Conservation (phyloP, 2,113 vertebrate genomes). For the Hucho hucho region DNA sequence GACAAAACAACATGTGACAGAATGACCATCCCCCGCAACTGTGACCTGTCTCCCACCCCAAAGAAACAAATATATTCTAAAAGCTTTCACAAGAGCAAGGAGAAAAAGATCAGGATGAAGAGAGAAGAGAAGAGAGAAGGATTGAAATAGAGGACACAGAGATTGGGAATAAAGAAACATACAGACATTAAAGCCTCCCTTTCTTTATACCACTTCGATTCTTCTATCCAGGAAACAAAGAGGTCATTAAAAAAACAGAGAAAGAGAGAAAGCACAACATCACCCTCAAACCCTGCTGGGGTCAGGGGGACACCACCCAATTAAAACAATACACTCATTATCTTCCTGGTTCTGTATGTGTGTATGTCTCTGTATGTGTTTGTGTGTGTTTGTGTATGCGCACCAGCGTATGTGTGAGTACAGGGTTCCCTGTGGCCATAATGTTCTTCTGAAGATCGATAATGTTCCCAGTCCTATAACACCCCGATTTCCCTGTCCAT, state of each 20-base stretch:
- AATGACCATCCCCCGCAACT: slow-evolving; percentile 65
- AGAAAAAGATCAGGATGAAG: not conserved
- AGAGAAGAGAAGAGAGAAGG: not conserved
- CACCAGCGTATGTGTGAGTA: not conserved
- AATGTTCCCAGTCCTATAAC: slow-evolving; percentile 24
- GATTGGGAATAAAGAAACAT: not conserved
- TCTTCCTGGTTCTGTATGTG: slow-evolving; percentile 1
- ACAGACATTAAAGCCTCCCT: not conserved
- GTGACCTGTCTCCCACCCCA: slow-evolving; percentile 70
- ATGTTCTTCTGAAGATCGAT: slow-evolving; percentile 33
- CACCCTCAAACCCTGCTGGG: slow-evolving; percentile 33
- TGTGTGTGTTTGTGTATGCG: not conserved
- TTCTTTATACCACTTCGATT: slow-evolving; percentile 22
- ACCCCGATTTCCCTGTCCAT: slow-evolving; percentile 14
- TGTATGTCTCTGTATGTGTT: slow-evolving; percentile 1
- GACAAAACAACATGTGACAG: slow-evolving; percentile 70
- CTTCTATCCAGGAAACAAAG: slow-evolving; percentile 60
- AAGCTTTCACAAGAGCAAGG: not conserved
- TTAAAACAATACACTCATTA: slow-evolving; percentile 60
- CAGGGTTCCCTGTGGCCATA: slow-evolving; percentile 26
- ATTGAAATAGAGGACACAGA: too few relatives aligned
- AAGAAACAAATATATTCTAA: slow-evolving; percentile 5
- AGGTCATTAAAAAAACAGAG: slow-evolving; percentile 65
- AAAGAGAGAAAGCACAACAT: slow-evolving; percentile 53
- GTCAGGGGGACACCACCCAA: slow-evolving; percentile 39